A percentile compares a stretch with the other conserved stretches of the same genome.
Evolutionary conservation across 1,140 invertebrate species (phyloP).

Genomic region (Drosophila bipectinata): DNA sequence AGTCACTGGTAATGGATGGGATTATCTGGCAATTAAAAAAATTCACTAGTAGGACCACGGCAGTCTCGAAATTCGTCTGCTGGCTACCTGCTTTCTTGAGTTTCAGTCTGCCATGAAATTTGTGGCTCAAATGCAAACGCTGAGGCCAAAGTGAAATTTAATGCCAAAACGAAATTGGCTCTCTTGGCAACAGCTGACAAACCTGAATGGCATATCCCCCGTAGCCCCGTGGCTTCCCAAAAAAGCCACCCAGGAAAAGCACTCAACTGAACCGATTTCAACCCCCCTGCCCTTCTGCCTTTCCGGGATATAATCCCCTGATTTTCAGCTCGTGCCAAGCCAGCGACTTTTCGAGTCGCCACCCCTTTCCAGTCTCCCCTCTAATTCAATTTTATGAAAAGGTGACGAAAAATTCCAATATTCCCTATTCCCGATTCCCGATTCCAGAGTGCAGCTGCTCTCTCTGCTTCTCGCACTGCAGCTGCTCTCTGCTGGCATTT

Average conservation of each 20-base stretch:
- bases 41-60: conserved; percentile 38
- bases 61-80: conserved; percentile 14
- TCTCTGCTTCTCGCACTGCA: conserved; percentile 27
- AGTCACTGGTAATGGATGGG: background rate
- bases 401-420: conserved; percentile 46
- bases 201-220: conserved; percentile 15
- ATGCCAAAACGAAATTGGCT: conserved; percentile 31
- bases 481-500: conserved; percentile 51
- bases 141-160: conserved; percentile 60
- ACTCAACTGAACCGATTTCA: conserved; percentile 36
- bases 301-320: conserved; percentile 9
- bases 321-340: conserved; percentile 37
- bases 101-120: conserved; percentile 45
- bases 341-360: conserved; percentile 19
- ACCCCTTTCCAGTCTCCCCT: background rate
- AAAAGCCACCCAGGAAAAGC: conserved; percentile 24
- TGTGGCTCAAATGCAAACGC: conserved; percentile 25
- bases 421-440: conserved; percentile 9
- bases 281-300: background rate
- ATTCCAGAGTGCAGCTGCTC: conserved; percentile 33
- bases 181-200: conserved; percentile 39
- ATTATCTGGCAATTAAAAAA: conserved; percentile 31
- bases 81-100: conserved; percentile 52
- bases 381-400: conserved; percentile 44
- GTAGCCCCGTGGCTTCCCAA: background rate